Evolutionary conservation across 2,888 invertebrate genomes (phyloP).

Genomic region (Drosophila barbarae): DNA sequence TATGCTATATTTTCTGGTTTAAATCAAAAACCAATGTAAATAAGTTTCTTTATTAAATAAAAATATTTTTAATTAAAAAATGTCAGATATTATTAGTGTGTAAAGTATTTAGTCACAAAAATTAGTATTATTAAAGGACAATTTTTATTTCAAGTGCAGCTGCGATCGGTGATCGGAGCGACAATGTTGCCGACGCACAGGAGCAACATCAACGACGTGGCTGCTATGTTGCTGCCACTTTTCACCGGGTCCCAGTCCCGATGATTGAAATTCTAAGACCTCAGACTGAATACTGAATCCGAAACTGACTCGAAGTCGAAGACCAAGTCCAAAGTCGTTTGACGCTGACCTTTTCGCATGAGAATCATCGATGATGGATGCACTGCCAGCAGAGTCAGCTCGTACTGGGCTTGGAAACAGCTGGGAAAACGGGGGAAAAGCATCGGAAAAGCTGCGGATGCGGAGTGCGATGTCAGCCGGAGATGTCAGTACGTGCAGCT

Average conservation of each 20-base stretch:
- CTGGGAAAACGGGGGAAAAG: slow-evolving; percentile 14
- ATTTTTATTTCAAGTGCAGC: not conserved
- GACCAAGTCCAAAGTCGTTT: slow-evolving; percentile 33
- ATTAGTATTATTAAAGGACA: not conserved
- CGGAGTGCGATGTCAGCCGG: slow-evolving; percentile 48
- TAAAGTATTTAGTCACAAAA: not conserved
- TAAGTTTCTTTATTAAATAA: not conserved
- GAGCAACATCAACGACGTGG: slow-evolving; percentile 41
- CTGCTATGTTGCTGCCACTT: slow-evolving; percentile 56
- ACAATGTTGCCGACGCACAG: slow-evolving; percentile 67
- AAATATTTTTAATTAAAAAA: not conserved
- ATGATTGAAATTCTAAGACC: slow-evolving; percentile 72
- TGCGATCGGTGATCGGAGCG: slow-evolving; percentile 39
- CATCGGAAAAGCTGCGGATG: slow-evolving; percentile 20
- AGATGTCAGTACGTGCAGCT: slow-evolving; percentile 72
- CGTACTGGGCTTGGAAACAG: slow-evolving; percentile 33
- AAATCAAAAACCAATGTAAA: not conserved
- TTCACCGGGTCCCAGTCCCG: slow-evolving; percentile 59
- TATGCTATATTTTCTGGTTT: not conserved
- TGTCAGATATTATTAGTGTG: not conserved
- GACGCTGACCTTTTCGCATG: slow-evolving; percentile 72
- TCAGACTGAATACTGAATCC: slow-evolving; percentile 36
- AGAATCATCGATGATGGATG: slow-evolving; percentile 71
- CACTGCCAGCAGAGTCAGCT: slow-evolving; percentile 48
- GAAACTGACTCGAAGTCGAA: slow-evolving; percentile 29